Percentiles rank a stretch among this genome's conserved stretches.
These are phyloP conservation scores for Nudaria mundana DNA, from an alignment of 2,888 invertebrate species.

Conservation along the genomic window DNA sequence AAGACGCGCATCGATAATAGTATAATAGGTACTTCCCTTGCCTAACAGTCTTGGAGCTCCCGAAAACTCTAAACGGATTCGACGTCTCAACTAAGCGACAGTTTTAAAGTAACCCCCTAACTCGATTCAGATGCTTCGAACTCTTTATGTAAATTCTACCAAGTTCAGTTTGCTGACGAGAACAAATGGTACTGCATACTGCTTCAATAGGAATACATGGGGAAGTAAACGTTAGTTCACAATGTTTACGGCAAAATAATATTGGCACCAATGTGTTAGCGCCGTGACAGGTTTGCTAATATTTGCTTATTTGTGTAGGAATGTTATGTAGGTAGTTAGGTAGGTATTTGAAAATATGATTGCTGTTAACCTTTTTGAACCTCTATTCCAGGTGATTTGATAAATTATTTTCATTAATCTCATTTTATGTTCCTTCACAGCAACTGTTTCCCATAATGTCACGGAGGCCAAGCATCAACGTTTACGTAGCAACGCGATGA, in stretches of 20 bases:
- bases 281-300: constrained; percentile 10
- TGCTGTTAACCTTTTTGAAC: no score
- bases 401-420: no score
- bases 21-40: constrained; percentile 14
- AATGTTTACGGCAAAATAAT: constrained; percentile 7
- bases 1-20: constrained; percentile 11
- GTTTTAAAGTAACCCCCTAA: constrained; percentile 78
- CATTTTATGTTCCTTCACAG: no score
- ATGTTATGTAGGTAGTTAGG: no score
- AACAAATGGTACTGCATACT: constrained; percentile 31
- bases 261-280: constrained; percentile 4
- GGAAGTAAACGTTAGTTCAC: constrained; percentile 1
- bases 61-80: constrained; percentile 76
- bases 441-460: no score
- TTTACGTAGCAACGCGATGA: no score
- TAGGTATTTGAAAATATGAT: background rate
- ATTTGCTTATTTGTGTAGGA: constrained; percentile 5
- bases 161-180: constrained; percentile 47
- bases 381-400: no score
- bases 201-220: constrained; percentile 10
- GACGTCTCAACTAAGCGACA: constrained; percentile 78
- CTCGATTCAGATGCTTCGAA: constrained; percentile 73
- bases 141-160: constrained; percentile 77
- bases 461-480: no score
- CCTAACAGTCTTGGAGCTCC: constrained; percentile 45